phyloP scores from a whole-genome alignment of 2,113 vertebrate species.

The Zosterops hypoxanthus region DNA sequence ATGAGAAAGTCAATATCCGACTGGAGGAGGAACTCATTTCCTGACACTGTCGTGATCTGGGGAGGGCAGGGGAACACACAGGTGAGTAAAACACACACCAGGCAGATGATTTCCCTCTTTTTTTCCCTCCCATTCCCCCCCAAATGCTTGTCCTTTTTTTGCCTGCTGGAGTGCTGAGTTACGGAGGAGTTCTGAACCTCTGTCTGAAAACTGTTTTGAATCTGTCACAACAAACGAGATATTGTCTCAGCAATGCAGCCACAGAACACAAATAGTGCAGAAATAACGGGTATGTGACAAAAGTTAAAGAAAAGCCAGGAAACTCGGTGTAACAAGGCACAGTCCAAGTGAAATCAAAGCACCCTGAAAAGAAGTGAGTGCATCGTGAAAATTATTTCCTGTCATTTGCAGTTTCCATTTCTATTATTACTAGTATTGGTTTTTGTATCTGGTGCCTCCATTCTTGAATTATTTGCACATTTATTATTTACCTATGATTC shows the following conservation, averaged over 20 bases:
- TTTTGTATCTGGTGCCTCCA: not conserved
- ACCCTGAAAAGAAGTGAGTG: constrained; percentile 23
- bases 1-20: constrained; percentile 84
- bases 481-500: constrained; percentile 36
- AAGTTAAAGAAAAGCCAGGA: constrained; percentile 30
- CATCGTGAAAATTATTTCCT: constrained; percentile 11
- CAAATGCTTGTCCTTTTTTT: constrained; percentile 13
- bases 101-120: not conserved
- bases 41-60: constrained; percentile 84
- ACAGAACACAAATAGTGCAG: constrained; percentile 46
- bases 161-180: constrained; percentile 36
- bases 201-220: constrained; percentile 63
- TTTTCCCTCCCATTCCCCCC: not conserved
- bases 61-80: constrained; percentile 31
- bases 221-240: constrained; percentile 70
- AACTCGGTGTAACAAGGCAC: not conserved
- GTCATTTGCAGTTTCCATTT: constrained; percentile 15
- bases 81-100: constrained; percentile 40
- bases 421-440: not conserved
- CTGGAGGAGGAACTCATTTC: constrained; percentile 87
- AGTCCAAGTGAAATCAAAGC: constrained; percentile 31
- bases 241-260: constrained; percentile 68
- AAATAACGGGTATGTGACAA: constrained; percentile 26
- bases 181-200: constrained; percentile 52
- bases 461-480: not conserved